These are phyloP conservation scores for Tyto alba DNA, from an alignment of 2,113 vertebrate genomes.

Conservation along the genomic window DNA sequence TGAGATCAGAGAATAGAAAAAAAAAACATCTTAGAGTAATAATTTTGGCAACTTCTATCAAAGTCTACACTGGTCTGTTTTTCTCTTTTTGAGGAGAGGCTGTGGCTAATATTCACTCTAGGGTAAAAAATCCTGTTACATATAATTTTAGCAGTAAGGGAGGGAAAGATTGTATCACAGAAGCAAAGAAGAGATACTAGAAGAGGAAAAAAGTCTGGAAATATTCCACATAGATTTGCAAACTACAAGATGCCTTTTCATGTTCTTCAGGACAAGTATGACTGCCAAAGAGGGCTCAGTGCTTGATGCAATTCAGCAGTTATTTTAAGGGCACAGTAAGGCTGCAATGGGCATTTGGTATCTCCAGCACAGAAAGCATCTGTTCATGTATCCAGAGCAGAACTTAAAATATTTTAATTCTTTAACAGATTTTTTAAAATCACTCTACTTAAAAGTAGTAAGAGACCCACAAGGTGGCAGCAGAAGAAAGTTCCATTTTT, in stretches of 20 bases:
- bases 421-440: neutral
- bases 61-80: neutral
- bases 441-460: neutral
- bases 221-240: neutral
- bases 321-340: neutral
- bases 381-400: neutral
- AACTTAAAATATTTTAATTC: neutral
- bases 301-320: neutral
- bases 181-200: neutral
- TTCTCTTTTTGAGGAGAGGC: neutral
- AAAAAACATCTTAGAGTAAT: neutral
- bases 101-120: neutral
- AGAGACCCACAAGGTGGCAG: slow-evolving; percentile 69
- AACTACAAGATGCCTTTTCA: neutral
- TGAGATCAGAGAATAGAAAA: neutral
- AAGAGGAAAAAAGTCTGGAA: neutral
- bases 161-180: neutral
- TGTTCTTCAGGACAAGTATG: neutral
- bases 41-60: neutral
- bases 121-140: neutral
- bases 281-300: neutral
- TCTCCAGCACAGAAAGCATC: neutral
- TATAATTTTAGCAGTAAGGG: neutral
- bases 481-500: slow-evolving; percentile 49
- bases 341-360: neutral